Evolutionary conservation across 2,888 invertebrate species (phyloP).

Genomic region (Elaeidobius kamerunicus): DNA sequence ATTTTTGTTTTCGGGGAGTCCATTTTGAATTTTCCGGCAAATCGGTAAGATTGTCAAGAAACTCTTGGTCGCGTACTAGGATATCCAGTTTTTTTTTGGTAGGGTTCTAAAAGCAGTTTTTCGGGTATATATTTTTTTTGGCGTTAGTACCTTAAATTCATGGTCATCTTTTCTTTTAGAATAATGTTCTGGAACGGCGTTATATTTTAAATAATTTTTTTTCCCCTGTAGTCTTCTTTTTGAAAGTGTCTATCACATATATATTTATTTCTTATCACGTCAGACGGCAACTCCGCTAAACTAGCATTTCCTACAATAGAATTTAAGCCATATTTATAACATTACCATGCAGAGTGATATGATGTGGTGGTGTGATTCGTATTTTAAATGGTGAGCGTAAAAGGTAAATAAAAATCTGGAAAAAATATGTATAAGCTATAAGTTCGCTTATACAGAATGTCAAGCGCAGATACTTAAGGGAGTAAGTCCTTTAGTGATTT

Average conservation of each 20-base stretch:
- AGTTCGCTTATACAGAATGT: too few relatives aligned
- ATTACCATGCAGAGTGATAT: not conserved
- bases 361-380: not conserved
- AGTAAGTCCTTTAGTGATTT: not conserved
- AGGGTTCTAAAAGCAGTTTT: not conserved
- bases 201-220: conserved; percentile 1
- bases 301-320: conserved; percentile 3
- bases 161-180: not conserved
- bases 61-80: too few relatives aligned
- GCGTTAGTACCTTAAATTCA: not conserved
- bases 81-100: too few relatives aligned
- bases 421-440: not conserved
- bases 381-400: not conserved
- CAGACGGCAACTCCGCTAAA: not conserved
- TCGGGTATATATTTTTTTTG: conserved; percentile 1
- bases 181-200: conserved; percentile 3
- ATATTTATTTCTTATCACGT: not conserved
- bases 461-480: too few relatives aligned
- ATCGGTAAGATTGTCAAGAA: not conserved
- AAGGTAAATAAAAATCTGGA: not conserved
- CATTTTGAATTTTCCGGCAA: not conserved
- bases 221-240: not conserved
- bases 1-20: conserved; percentile 4
- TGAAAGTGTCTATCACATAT: conserved; percentile 4
- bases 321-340: not conserved